Percentiles rank a stretch among this genome's conserved stretches.
Conservation (phyloP, 2,113 vertebrate species). For the Hydrochoerus hydrochaeris region DNA sequence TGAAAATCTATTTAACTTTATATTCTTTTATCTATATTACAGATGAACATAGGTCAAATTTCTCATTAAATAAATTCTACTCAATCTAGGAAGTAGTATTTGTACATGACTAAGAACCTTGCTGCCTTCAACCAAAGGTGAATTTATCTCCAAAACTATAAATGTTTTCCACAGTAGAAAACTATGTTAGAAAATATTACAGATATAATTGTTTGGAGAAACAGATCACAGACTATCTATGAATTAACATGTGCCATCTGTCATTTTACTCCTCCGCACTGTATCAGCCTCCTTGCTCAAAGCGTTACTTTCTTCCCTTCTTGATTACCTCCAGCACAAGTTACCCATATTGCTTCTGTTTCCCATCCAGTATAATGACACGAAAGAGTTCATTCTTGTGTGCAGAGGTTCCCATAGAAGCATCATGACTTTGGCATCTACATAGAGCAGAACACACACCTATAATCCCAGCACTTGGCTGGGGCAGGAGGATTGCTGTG, state of each 20-base stretch:
- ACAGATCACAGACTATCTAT: background rate
- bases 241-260: background rate
- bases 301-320: background rate
- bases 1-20: constrained; percentile 32
- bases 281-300: background rate
- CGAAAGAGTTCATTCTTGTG: background rate
- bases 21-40: background rate
- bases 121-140: background rate
- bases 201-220: constrained; percentile 2
- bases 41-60: background rate
- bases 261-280: background rate
- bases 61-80: constrained; percentile 50
- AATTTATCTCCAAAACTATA: background rate
- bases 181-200: constrained; percentile 3
- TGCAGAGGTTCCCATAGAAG: background rate
- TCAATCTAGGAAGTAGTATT: background rate
- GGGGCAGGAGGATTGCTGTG: background rate
- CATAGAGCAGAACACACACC: background rate
- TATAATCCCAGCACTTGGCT: background rate
- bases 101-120: constrained; percentile 41
- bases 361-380: background rate
- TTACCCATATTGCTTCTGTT: background rate
- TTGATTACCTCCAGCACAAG: background rate
- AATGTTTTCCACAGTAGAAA: background rate
- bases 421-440: background rate